phyloP scores from a whole-genome alignment of 2,113 vertebrate species.

The Nematolebias whitei region DNA sequence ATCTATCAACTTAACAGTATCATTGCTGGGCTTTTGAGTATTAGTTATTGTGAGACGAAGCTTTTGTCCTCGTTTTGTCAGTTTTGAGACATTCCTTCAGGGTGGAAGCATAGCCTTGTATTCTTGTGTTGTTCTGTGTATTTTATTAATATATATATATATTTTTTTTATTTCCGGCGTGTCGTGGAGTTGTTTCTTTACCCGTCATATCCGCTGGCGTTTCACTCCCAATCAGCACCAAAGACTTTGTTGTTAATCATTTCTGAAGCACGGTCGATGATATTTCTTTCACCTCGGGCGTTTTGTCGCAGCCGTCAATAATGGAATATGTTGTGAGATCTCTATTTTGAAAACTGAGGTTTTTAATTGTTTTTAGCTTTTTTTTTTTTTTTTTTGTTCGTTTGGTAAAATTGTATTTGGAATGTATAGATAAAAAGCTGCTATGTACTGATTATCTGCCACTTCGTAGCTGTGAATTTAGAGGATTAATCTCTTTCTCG shows the following conservation, averaged over 20 bases:
- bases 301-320: slow-evolving; percentile 80
- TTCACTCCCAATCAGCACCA: slow-evolving; percentile 90
- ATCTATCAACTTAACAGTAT: slow-evolving; percentile 70
- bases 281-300: slow-evolving; percentile 92
- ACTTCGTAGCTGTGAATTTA: slow-evolving; percentile 99
- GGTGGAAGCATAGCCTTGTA: slow-evolving; percentile 85
- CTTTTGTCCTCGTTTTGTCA: slow-evolving; percentile 83
- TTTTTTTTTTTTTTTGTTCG: too few relatives aligned
- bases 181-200: slow-evolving; percentile 49
- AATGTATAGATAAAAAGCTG: slow-evolving; percentile 99
- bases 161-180: slow-evolving; percentile 61
- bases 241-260: slow-evolving; percentile 93
- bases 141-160: slow-evolving; percentile 7
- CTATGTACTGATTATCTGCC: slow-evolving; percentile 97
- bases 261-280: slow-evolving; percentile 90
- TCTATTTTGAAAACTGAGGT: slow-evolving; percentile 88
- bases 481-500: slow-evolving; percentile 93
- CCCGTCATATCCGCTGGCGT: slow-evolving; percentile 55
- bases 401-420: slow-evolving; percentile 93
- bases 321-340: slow-evolving; percentile 82
- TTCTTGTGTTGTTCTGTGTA: slow-evolving; percentile 36
- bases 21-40: slow-evolving; percentile 89
- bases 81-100: slow-evolving; percentile 99
- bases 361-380: slow-evolving; percentile 86
- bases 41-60: slow-evolving; percentile 85